Conservation (phyloP, 2,888 invertebrate genomes). For the Cyrtodaria siliqua region DNA sequence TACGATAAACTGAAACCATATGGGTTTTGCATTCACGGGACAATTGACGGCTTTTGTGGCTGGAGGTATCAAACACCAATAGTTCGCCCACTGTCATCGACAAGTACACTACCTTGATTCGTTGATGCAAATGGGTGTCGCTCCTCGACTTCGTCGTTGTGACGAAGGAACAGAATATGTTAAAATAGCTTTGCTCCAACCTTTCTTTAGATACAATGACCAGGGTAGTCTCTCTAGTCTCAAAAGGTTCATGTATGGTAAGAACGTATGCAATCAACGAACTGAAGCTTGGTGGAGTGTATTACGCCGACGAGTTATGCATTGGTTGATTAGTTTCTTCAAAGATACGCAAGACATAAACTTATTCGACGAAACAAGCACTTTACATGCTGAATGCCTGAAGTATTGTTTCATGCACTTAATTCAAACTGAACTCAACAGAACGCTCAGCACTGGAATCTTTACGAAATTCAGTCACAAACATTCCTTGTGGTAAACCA, state of each 20-base stretch:
- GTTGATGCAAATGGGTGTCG: no score
- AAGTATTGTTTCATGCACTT: no score
- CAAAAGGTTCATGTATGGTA: constrained; percentile 42
- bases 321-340: no score
- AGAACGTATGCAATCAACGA: constrained; percentile 31
- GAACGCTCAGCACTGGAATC: no score
- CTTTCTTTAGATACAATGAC: constrained; percentile 18
- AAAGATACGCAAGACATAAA: no score
- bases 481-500: no score
- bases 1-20: no score
- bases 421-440: no score
- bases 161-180: constrained; percentile 44
- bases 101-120: neutral
- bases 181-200: constrained; percentile 26
- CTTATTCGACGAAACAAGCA: no score
- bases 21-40: constrained; percentile 44
- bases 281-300: constrained; percentile 44
- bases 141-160: constrained; percentile 24
- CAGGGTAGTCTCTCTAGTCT: constrained; percentile 16
- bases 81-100: constrained; percentile 16
- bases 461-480: no score
- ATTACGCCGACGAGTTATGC: constrained; percentile 8
- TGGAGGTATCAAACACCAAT: no score
- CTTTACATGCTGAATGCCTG: no score
- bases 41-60: constrained; percentile 34